These are phyloP conservation scores for Scaptomyza hsui DNA, from an alignment of 1,140 invertebrate genomes.

Conservation along the genomic window DNA sequence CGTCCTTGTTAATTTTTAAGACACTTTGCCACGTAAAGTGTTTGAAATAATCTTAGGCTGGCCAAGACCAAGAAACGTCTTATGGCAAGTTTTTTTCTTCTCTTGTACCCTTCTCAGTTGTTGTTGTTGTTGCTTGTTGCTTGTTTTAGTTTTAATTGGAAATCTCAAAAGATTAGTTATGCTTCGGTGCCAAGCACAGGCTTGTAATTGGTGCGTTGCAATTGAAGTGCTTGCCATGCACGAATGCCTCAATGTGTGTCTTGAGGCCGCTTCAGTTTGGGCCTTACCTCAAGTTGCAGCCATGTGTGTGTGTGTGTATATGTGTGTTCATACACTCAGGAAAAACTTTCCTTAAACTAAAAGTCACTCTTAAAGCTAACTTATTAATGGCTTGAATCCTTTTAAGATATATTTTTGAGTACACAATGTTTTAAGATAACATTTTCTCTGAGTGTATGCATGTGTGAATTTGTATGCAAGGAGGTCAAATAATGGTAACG, in stretches of 20 bases:
- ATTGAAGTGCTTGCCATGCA: conserved; percentile 78
- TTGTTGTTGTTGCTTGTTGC: conserved; percentile 34
- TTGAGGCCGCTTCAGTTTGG: conserved; percentile 62
- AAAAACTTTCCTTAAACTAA: too few relatives aligned
- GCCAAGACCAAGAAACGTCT: conserved; percentile 35
- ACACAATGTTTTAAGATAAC: too few relatives aligned
- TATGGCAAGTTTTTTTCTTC: conserved; percentile 38
- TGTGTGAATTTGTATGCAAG: conserved; percentile 73
- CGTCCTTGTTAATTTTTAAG: conserved; percentile 79
- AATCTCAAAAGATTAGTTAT: conserved; percentile 83
- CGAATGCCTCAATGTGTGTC: conserved; percentile 65
- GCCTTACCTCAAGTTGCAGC: conserved; percentile 16
- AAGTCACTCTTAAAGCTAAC: too few relatives aligned
- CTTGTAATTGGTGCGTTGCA: conserved; percentile 81
- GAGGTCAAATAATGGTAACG: conserved; percentile 79
- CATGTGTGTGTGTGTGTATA: conserved; percentile 15
- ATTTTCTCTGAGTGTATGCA: conserved; percentile 11
- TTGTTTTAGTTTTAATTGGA: conserved; percentile 83
- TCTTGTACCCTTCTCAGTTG: conserved; percentile 2
- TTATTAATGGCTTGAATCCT: too few relatives aligned
- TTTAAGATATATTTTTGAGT: too few relatives aligned
- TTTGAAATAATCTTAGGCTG: conserved; percentile 63
- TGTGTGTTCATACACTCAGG: neutral
- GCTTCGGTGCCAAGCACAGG: conserved; percentile 76
- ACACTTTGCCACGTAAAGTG: conserved; percentile 80